Base-by-base conservation (phyloP, 2,113 vertebrate genomes). In the rabbit (Oryctolagus cuniculus) region DNA sequence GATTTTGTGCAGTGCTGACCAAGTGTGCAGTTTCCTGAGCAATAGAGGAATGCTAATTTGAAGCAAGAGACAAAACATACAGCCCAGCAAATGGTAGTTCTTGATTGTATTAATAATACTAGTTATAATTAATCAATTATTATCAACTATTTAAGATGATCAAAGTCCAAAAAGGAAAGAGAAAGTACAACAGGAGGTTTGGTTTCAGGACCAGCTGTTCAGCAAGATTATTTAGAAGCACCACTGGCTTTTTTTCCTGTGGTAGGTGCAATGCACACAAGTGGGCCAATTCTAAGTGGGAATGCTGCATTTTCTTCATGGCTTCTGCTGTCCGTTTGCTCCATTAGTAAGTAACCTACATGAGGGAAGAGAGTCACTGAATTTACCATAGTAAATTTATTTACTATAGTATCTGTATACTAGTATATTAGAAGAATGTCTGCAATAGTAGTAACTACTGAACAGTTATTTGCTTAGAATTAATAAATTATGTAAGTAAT, bases 181-280 rank as follows among this genome's bases (percentile, higher is more conserved):
- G 1, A 1, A 5, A 29, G 5, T 9, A 12, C 3, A 13, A 38
- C 51, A 34, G 27, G 3, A 75, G 1, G 4, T 5, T 11, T 1
- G 10, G 12, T 53, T 29, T 29, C 12, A 66, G 34, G 24, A n/a
- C 9, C 15, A 36, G 11, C 6, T 4, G 0, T 10, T 49, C 4
- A 61, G 2, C 13, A 75, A 44, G 25, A 31, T 55, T 36, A 21
- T 34, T 29, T 81, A 16, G 44, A 21, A 90, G 13, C 3, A 22
- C 49, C 2, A 5, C 2, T n/a, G 11, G 0, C 12, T 27, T n/a
- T 0, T 38, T 61, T 1, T 10, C 51, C 49, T 82, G 31, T 87
- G 53, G 13, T 2, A 3, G 29, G 27, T 19, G 9, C 17, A 81
- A 19, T 1, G 1, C 3, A 13, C 6, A 36, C 3, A 7, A 0